Conservation (phyloP, 1,140 invertebrate species). For the Saccostrea cuccullata region DNA sequence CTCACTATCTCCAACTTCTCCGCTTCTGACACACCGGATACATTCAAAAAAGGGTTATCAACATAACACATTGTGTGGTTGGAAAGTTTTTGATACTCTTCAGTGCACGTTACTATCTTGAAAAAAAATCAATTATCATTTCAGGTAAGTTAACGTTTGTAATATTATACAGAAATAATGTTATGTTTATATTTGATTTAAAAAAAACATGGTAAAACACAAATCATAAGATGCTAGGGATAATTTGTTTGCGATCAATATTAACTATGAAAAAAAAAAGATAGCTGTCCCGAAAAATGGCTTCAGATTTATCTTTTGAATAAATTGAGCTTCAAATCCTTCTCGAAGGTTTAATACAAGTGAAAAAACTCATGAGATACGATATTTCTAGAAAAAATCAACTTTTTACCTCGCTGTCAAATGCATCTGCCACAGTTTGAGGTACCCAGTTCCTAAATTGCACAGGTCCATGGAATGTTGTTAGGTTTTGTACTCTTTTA, state of each 20-base stretch:
- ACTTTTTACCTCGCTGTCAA: not conserved
- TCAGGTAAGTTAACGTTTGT: not conserved
- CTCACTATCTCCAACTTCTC: conserved; percentile 56
- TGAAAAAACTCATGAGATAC: too few relatives aligned
- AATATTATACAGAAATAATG: not conserved
- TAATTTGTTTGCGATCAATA: too few relatives aligned
- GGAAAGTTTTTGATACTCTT: conserved; percentile 58
- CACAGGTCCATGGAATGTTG: not conserved
- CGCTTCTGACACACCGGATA: conserved; percentile 56
- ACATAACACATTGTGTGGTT: conserved; percentile 66
- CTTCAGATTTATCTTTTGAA: too few relatives aligned
- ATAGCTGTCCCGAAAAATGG: too few relatives aligned
- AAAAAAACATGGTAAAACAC: not conserved
- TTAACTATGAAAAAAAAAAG: too few relatives aligned
- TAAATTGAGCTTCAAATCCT: too few relatives aligned
- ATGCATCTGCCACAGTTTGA: not conserved
- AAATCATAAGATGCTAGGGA: not conserved
- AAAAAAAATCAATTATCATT: not conserved
- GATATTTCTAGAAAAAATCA: too few relatives aligned
- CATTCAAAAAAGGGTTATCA: conserved; percentile 57
- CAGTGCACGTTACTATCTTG: conserved; percentile 55
- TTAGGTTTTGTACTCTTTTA: not conserved
- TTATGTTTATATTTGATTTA: not conserved
- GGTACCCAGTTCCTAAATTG: not conserved
- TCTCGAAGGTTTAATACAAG: too few relatives aligned